Conservation (phyloP, 2,797 vertebrate species). For the Neosilurus mollespiculum region DNA sequence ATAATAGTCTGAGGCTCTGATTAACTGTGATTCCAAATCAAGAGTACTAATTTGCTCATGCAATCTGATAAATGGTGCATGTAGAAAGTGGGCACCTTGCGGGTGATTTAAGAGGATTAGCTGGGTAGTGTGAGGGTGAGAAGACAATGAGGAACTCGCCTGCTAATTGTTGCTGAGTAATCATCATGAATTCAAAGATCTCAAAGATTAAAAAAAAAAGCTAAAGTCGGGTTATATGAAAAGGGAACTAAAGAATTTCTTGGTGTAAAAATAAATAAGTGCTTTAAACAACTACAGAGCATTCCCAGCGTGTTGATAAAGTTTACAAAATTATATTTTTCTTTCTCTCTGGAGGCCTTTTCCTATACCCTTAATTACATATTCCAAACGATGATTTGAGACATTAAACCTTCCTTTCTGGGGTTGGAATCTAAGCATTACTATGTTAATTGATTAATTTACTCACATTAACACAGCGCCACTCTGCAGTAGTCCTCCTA, state of each 20-base stretch:
- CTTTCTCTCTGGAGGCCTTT: background rate
- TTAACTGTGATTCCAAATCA: background rate
- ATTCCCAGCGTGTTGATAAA: background rate
- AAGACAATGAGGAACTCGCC: background rate
- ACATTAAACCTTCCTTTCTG: slow-evolving; percentile 19
- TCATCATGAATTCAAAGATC: background rate
- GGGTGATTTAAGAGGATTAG: slow-evolving; percentile 6
- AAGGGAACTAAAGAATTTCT: background rate
- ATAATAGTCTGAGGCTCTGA: background rate
- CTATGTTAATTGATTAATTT: slow-evolving; percentile 43
- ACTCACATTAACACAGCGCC: slow-evolving; percentile 26
- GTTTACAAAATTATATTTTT: background rate
- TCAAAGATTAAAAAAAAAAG: background rate
- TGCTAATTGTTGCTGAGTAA: background rate
- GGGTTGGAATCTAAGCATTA: slow-evolving; percentile 31
- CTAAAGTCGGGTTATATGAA: background rate
- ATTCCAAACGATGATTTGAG: slow-evolving; percentile 12
- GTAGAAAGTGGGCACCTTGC: background rate
- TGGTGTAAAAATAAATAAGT: background rate
- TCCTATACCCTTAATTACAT: background rate
- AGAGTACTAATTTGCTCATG: background rate
- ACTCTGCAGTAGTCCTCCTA: slow-evolving; percentile 9
- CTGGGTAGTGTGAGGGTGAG: background rate
- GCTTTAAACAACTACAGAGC: background rate
- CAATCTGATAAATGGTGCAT: slow-evolving; percentile 11